Percentiles rank a stretch among this genome's conserved stretches.
Evolutionary conservation across 2,797 vertebrate species (phyloP).

Genomic region (Falco naumanni): DNA sequence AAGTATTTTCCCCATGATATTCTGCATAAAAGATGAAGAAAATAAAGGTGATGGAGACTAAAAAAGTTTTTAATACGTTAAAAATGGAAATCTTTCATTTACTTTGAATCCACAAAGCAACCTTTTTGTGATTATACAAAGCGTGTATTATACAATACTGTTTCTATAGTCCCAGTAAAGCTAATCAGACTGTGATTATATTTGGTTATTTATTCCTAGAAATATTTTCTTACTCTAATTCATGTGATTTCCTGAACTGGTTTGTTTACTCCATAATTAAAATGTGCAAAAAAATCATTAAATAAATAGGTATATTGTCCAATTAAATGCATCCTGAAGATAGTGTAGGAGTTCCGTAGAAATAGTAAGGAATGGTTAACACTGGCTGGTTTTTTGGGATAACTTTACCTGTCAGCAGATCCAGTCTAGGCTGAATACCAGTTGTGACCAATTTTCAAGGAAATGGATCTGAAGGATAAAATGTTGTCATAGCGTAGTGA

Average conservation of each 20-base stretch:
- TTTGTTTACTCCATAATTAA: not conserved
- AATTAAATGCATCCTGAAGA: not conserved
- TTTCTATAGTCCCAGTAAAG: not conserved
- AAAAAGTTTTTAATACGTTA: not conserved
- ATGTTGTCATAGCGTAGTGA: not conserved
- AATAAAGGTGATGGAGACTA: not conserved
- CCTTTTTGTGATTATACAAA: not conserved
- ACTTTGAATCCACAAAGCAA: not conserved
- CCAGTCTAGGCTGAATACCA: not conserved
- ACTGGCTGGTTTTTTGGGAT: not conserved
- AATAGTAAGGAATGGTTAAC: not conserved
- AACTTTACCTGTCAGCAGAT: not conserved
- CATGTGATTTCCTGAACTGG: not conserved
- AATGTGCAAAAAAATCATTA: not conserved
- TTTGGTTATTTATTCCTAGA: not conserved
- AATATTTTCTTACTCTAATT: not conserved
- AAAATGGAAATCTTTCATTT: not conserved
- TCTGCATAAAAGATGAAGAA: not conserved
- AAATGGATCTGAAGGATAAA: not conserved
- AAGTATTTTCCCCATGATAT: not conserved
- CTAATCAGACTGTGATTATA: not conserved
- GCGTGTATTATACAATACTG: not conserved
- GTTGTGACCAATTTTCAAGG: not conserved
- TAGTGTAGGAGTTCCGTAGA: not conserved
- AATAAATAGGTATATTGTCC: not conserved